A percentile compares a stretch with the other conserved stretches of the same genome.
Conservation (phyloP, 2,113 vertebrate genomes). For the Mesoclemmys tuberculata region DNA sequence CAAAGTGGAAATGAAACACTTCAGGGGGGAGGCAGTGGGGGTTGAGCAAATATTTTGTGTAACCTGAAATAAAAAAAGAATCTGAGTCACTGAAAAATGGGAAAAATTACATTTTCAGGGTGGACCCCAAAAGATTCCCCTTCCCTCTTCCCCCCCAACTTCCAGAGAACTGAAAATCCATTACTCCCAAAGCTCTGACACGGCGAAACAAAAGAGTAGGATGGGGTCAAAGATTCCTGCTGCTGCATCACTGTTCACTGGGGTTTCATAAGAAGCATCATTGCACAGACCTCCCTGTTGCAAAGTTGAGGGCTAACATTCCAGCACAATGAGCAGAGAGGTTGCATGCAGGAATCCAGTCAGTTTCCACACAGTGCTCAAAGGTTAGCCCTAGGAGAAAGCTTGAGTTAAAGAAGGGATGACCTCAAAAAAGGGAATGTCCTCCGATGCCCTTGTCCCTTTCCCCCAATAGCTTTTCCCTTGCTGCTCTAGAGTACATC, state of each 20-base stretch:
- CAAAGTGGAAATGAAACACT: too few relatives aligned
- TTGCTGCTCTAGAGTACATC: not conserved
- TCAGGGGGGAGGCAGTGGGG: not conserved
- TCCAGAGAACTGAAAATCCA: not conserved
- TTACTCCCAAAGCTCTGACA: not conserved
- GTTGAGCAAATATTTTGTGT: not conserved
- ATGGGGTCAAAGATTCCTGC: not conserved
- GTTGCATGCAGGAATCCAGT: not conserved
- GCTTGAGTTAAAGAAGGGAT: not conserved
- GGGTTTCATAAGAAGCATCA: not conserved
- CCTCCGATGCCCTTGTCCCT: not conserved
- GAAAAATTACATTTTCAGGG: not conserved
- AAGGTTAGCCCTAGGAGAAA: not conserved
- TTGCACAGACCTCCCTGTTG: not conserved
- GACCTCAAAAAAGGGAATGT: not conserved
- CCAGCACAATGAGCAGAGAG: not conserved
- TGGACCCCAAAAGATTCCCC: not conserved
- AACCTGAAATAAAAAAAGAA: not conserved
- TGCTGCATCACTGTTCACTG: not conserved
- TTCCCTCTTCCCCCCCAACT: fast-evolving
- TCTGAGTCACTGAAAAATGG: not conserved
- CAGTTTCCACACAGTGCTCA: too few relatives aligned
- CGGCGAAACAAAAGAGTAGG: not conserved
- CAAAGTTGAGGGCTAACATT: not conserved
- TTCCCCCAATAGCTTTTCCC: too few relatives aligned